Evolutionary conservation across 92 coral and sea anemone genomes (phyloP).

Genomic region (Montipora capitata): DNA sequence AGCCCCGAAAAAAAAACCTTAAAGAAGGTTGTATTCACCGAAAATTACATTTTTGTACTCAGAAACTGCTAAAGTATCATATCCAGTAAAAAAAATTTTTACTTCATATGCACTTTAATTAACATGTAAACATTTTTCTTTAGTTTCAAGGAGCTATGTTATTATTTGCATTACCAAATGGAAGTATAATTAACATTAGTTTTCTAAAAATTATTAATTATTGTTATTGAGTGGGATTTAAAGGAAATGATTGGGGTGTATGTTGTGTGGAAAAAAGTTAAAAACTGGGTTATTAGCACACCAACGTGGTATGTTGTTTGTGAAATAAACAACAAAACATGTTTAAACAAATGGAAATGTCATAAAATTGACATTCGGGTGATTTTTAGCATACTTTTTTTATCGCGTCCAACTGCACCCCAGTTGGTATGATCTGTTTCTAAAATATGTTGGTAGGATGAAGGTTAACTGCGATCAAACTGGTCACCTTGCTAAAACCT

Average conservation of each 20-base stretch:
- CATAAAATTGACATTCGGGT: conserved; percentile 17
- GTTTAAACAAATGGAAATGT: conserved; percentile 7
- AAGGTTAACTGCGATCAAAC: conserved; percentile 12
- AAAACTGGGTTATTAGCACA: conserved; percentile 32
- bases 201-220: conserved; percentile 20
- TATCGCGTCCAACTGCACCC: conserved; percentile 23
- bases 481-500: conserved; percentile 18
- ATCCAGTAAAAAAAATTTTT: too few relatives aligned
- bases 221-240: conserved; percentile 34
- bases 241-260: conserved; percentile 22
- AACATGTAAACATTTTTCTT: conserved; percentile 9
- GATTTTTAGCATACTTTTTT: conserved; percentile 35
- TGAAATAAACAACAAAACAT: conserved; percentile 36
- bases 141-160: conserved; percentile 32
- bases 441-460: conserved; percentile 46
- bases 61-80: too few relatives aligned
- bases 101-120: too few relatives aligned
- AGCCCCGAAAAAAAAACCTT: too few relatives aligned
- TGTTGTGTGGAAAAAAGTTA: conserved; percentile 2
- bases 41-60: too few relatives aligned
- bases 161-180: conserved; percentile 21
- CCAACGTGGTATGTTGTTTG: conserved; percentile 39
- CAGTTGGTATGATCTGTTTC: conserved; percentile 31
- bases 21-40: too few relatives aligned
- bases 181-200: conserved; percentile 20